Evolutionary conservation across 92 coral and sea anemone species (phyloP), one percentile per base, ranked within the genome.

Genomic region (Scolanthus callimorphus): DNA sequence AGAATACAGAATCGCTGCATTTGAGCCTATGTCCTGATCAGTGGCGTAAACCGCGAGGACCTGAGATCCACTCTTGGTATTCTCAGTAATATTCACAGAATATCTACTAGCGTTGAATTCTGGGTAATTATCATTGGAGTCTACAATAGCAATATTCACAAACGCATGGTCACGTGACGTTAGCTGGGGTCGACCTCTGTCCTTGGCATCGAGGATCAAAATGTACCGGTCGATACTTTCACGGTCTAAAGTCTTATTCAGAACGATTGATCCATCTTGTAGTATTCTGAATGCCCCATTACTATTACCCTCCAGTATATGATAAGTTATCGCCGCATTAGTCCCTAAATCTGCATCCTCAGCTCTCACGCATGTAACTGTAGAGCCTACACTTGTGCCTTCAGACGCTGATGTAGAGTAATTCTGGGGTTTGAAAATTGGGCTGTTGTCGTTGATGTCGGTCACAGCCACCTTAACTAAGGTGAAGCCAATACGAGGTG

Each of bases 101-200:
- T 77, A 72, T 4, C 53, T 17, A 22, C 60, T 69, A 27, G 54
- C 39, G 2, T 51, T 55, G 60, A 90, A 90, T 22, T 57, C 30
- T 4, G 97, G 97, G 34, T 13, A 20, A 27, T 90, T 79, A 51
- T 90, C 97, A 59, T 90, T 90, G 17, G 63, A 55, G 39, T 90
- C 91, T 3, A 10, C 47, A 3, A 90, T 71, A 1, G 63, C 41
- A 25, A 90, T 70, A 12, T 29, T 29, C 4, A 68, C 73, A 11
- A 31, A 24, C 8, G 63, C 20, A 12, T 77, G 37, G 8, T 55
- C 43, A 43, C 19, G 71, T 21, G 61, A 56, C 30, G 23, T 47
- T 50, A 31, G 45, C 17, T 51, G 31, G 2, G 62, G 62, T 3
- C 49, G 12, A 34, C 60, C 73, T 17, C 52, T 55, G 43, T 67